Evolutionary conservation across 2,888 invertebrate genomes (phyloP), one percentile per base, ranked within the genome.

Genomic region (Acleris emargana): DNA sequence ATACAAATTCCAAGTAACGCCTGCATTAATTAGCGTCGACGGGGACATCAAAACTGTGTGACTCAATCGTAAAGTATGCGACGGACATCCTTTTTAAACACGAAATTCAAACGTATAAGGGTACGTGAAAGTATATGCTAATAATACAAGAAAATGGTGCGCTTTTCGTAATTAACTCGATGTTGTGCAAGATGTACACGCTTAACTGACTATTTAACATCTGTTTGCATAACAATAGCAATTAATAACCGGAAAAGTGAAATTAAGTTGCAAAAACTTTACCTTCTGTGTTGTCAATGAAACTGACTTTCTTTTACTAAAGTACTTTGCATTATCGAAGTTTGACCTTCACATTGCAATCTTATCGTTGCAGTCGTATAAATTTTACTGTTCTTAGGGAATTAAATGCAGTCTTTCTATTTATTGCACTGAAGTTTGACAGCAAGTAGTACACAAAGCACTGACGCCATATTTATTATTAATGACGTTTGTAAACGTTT

Each of bases 11-110:
- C 54, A 59, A 63, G 50, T 67, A 55, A 43, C 70, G 74, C 67
- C 72, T 72, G 75, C 69, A 76, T 78, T 79, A 79, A 80, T 81
- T 80, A 80, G 52, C 53, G 52, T 64, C 68, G 69, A 64, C 68
- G 76, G 77, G 75, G 76, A 77, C 77, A 74, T 68, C 59, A 73
- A 69, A 62, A 66, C 49, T 57, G 73, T 88, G 74, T 88, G 88
- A 88, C 76, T 88, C 88, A 87, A 77, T 72, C 7, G 18, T 50
- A 67, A 82, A 76, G 69, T 75, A 87, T 87, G 77, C 71, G 55
- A 62, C 47, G 38, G 18, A 74, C 72, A 68, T 76, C 77, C 79
- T 68, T 74, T 62, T 43, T 50, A 51, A 62, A 53, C 57, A 58
- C 28, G 47, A 58, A 58, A 42, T 52, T 42, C 20, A 53, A 42